These are phyloP conservation scores for Ellobius talpinus DNA, from an alignment of 2,113 vertebrate genomes.

Conservation along the genomic window DNA sequence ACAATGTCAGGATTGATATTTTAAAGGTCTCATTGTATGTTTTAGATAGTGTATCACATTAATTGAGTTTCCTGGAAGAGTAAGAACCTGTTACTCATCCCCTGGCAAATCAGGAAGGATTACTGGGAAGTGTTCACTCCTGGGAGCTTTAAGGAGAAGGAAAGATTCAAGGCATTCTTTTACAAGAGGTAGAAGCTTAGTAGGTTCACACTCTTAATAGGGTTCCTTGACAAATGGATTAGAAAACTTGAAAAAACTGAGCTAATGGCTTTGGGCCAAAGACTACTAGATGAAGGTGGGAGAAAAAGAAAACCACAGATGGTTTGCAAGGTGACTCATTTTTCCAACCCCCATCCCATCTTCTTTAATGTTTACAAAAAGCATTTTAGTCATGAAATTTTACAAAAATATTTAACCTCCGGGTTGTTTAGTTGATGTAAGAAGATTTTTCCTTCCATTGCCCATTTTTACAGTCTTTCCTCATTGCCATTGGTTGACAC, in stretches of 20 bases:
- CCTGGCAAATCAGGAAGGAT: not conserved
- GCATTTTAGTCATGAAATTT: slow-evolving; percentile 6
- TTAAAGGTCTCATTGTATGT: not conserved
- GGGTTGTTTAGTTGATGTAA: slow-evolving; percentile 16
- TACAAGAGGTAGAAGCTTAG: not conserved
- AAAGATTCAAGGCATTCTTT: not conserved
- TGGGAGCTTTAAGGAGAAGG: not conserved
- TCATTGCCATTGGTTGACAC: not conserved
- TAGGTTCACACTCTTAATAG: not conserved
- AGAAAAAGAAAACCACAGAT: slow-evolving; percentile 60
- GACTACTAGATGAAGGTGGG: not conserved
- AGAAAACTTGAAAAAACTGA: not conserved
- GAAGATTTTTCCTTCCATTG: not conserved
- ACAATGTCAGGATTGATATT: not conserved
- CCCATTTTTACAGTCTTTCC: not conserved
- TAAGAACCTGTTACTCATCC: not conserved
- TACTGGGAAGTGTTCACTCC: not conserved
- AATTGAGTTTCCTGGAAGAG: not conserved
- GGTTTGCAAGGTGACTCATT: slow-evolving; percentile 49
- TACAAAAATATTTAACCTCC: not conserved
- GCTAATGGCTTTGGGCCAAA: slow-evolving; percentile 27
- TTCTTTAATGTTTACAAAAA: not conserved
- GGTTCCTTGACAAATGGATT: not conserved
- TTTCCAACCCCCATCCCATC: not conserved
- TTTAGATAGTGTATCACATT: not conserved